Percentiles rank a stretch among this genome's conserved stretches.
Evolutionary conservation across 2,888 invertebrate genomes (phyloP).

Genomic region (Neocrepidodera transversa): DNA sequence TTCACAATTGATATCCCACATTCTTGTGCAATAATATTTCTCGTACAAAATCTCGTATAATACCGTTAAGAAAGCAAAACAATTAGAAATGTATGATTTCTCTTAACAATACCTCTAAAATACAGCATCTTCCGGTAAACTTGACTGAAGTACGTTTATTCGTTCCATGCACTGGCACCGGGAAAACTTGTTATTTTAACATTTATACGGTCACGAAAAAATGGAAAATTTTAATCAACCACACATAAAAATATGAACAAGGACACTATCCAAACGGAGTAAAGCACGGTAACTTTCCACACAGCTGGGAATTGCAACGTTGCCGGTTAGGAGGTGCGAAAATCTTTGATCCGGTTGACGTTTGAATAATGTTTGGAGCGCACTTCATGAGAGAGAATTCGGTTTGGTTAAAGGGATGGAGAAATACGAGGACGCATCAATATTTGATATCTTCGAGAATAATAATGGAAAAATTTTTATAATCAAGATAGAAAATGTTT

Average conservation of each 20-base stretch:
- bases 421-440: not conserved
- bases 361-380: slow-evolving; percentile 23
- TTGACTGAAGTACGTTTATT: not conserved
- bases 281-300: slow-evolving; percentile 42
- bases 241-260: slow-evolving; percentile 41
- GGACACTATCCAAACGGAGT: slow-evolving; percentile 35
- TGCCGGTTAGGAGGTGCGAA: slow-evolving; percentile 27
- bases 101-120: slow-evolving; percentile 29
- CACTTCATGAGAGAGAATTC: slow-evolving; percentile 4
- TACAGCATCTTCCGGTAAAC: slow-evolving; percentile 29
- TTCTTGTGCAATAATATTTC: not conserved
- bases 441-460: no score
- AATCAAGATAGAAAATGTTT: no score
- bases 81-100: not conserved
- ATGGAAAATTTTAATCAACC: slow-evolving; percentile 21
- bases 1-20: slow-evolving; percentile 1
- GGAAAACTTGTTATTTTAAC: slow-evolving; percentile 1
- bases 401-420: not conserved
- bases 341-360: slow-evolving; percentile 21
- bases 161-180: not conserved
- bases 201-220: not conserved
- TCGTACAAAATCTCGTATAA: not conserved
- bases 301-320: slow-evolving; percentile 32
- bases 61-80: slow-evolving; percentile 5
- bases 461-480: no score